Evolutionary conservation across 2,888 invertebrate genomes (phyloP), one percentile per base, ranked within the genome.

Genomic region (Leucophenga maculata): DNA sequence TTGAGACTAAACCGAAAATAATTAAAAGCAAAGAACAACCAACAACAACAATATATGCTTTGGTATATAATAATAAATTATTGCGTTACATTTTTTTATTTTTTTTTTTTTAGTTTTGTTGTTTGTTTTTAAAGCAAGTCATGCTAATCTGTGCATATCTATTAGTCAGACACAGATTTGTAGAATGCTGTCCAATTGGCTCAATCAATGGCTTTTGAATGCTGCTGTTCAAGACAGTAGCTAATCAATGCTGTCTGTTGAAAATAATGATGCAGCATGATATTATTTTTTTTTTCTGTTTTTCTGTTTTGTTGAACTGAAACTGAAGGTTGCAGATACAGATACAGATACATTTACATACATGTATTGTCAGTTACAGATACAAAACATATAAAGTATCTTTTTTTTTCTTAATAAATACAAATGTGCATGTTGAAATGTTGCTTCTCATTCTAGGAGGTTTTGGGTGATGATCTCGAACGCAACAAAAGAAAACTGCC

Each of bases 401-500:
- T 39, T 22, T 57, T 20, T 57, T 1, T 57, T 8, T 16, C 0
- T 4, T 11, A 18, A 54, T 20, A 18, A 46, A 22, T 55, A 55
- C 26, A 26, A 3, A 26, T 26, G 39, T 39, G 39, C 39, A 39
- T 39, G 32, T 44, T 60, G 16, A 44, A 55, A 55, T n/a, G n/a
- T 44, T 44, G 11, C 44, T 22, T 67, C 69, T 72, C 31, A 75
- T 86, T 89, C 72, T 86, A 90, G 85, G 90, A 90, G 65, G 83
- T 90, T 79, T 89, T 88, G 60, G 89, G 87, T 75, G 91, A 90
- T 75, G 92, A 82, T 32, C 77, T 86, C 70, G 89, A 88, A 75
- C 90, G 92, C 75, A 94, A 94, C 86, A 95, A 95, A 89, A 91
- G 94, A 89, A 94, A 93, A 89, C 91, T 94, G 80, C 94, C 93